Percentiles rank a stretch among this genome's conserved stretches.
phyloP scores from a whole-genome alignment of 2,113 vertebrate genomes.

The Microtus ochrogaster region DNA sequence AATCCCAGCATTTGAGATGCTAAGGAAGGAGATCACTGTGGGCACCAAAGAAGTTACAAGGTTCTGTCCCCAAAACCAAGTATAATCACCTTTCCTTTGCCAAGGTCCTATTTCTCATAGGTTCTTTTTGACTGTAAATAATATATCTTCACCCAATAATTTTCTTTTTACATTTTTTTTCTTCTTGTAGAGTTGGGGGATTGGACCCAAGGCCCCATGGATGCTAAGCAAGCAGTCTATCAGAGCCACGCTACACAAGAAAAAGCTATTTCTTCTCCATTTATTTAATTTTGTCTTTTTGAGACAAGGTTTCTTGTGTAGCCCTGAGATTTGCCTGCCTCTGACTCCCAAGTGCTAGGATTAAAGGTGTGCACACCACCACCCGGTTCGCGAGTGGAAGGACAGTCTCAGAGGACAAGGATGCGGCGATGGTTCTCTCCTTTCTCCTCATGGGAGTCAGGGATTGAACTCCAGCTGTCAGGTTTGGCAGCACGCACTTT shows the following conservation, averaged over 20 bases:
- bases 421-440: neutral
- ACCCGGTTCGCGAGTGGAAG: neutral
- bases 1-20: neutral
- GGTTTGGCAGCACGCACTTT: neutral
- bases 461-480: neutral
- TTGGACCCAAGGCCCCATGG: neutral
- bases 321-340: neutral
- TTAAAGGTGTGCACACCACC: neutral
- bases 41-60: neutral
- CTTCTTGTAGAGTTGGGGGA: neutral
- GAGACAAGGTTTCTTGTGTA: neutral
- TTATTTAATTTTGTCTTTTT: neutral
- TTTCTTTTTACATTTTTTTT: neutral
- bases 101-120: neutral
- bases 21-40: neutral
- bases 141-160: neutral
- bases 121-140: neutral
- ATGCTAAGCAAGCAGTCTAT: neutral
- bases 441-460: neutral
- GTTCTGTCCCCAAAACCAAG: neutral
- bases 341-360: neutral
- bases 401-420: neutral
- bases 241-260: neutral
- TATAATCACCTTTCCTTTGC: neutral
- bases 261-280: neutral